Percentiles rank a stretch among this genome's conserved stretches.
These are phyloP conservation scores for Apis dorsata DNA, from an alignment of 1,140 invertebrate species.

Conservation along the genomic window DNA sequence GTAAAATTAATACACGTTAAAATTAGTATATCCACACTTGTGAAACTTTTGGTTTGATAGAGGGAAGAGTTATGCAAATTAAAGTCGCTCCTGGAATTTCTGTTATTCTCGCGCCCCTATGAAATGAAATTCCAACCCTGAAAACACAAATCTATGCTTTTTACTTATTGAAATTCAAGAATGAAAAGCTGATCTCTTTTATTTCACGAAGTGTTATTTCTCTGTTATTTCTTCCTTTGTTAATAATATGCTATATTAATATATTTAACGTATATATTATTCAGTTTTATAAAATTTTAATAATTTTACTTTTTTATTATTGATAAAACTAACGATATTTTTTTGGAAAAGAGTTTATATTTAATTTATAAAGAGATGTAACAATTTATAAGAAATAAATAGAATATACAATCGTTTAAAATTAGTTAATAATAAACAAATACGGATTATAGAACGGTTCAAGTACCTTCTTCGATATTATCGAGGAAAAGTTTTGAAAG, in stretches of 20 bases:
- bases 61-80: constrained; percentile 67
- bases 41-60: constrained; percentile 18
- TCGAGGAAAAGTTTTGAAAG: constrained; percentile 8
- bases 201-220: too few species aligned
- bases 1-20: background rate
- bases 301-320: too few species aligned
- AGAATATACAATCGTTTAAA: too few species aligned
- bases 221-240: background rate
- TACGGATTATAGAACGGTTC: too few species aligned
- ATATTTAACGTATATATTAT: too few species aligned
- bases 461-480: background rate
- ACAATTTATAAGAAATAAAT: too few species aligned
- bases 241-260: too few species aligned
- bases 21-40: constrained; percentile 7
- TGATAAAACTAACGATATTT: too few species aligned
- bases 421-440: background rate
- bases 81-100: constrained; percentile 60
- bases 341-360: too few species aligned
- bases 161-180: constrained; percentile 12
- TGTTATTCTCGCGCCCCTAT: constrained; percentile 59
- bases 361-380: too few species aligned
- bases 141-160: constrained; percentile 16
- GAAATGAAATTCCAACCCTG: constrained; percentile 64
- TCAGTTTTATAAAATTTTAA: too few species aligned
- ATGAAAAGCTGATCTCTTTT: background rate